Conservation (phyloP, 2,888 invertebrate species). For the Drosophila paracracens region DNA sequence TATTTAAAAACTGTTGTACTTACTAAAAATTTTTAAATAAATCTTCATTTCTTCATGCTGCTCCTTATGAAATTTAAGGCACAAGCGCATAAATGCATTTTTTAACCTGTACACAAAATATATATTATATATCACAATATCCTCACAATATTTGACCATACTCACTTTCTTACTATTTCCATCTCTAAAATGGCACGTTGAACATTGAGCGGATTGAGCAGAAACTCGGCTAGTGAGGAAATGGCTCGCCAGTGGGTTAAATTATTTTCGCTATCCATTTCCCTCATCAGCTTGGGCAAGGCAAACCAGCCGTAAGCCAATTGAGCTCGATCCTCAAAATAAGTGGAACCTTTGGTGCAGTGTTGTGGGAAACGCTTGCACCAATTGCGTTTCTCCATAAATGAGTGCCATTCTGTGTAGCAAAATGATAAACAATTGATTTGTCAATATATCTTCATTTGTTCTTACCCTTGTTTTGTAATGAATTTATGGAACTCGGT, state of each 20-base stretch:
- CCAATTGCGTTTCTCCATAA: constrained; percentile 36
- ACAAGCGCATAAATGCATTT: constrained; percentile 63
- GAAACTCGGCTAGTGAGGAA: constrained; percentile 73
- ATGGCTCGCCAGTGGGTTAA: constrained; percentile 74
- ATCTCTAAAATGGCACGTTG: constrained; percentile 74
- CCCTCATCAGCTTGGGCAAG: constrained; percentile 75
- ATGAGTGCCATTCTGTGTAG: constrained; percentile 42
- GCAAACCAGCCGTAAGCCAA: constrained; percentile 78
- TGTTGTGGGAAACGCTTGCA: constrained; percentile 29
- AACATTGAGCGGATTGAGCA: constrained; percentile 76
- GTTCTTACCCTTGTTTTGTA: constrained; percentile 47
- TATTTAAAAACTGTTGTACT: constrained; percentile 9
- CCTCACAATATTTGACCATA: background rate
- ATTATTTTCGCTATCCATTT: constrained; percentile 69
- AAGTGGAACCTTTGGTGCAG: constrained; percentile 55
- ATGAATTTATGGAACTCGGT: constrained; percentile 56
- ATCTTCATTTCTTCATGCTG: constrained; percentile 53
- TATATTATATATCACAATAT: too few relatives aligned
- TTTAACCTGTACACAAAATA: constrained; percentile 45
- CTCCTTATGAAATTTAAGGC: constrained; percentile 40
- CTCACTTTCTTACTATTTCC: constrained; percentile 79
- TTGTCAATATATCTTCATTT: background rate
- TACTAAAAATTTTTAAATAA: constrained; percentile 66
- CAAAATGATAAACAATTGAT: background rate
- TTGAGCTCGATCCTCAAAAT: constrained; percentile 71